Percentiles rank a stretch among this genome's conserved stretches.
Evolutionary conservation across 2,797 vertebrate genomes (phyloP).

Genomic region (Gymnoscopelus microlampas): DNA sequence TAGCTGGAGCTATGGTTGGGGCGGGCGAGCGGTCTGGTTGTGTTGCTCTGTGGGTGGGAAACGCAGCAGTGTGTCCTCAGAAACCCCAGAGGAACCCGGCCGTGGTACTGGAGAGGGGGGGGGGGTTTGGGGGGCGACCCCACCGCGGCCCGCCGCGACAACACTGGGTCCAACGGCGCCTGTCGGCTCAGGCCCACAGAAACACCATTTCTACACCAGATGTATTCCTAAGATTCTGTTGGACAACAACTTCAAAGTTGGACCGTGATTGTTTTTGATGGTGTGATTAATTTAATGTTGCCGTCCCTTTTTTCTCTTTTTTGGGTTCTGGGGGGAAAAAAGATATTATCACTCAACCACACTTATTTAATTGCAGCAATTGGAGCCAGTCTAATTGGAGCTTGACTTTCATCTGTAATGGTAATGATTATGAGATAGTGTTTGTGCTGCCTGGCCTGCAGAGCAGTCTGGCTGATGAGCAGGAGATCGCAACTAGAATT

Average conservation of each 20-base stretch:
- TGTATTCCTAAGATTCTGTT: constrained; percentile 82
- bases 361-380: constrained; percentile 90
- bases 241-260: constrained; percentile 82
- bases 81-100: constrained; percentile 61
- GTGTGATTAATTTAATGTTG: constrained; percentile 84
- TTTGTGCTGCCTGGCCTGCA: constrained; percentile 67
- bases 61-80: constrained; percentile 69
- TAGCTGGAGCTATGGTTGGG: too few relatives aligned
- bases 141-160: constrained; percentile 53
- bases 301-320: constrained; percentile 79
- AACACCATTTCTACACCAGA: constrained; percentile 80
- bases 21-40: constrained; percentile 39
- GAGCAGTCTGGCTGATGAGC: constrained; percentile 74
- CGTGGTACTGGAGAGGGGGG: constrained; percentile 36
- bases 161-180: constrained; percentile 78
- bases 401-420: constrained; percentile 87
- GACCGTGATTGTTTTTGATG: constrained; percentile 84
- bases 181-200: constrained; percentile 66
- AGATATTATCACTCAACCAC: constrained; percentile 89
- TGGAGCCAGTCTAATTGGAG: constrained; percentile 84
- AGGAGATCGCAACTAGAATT: constrained; percentile 44
- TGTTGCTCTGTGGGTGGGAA: constrained; percentile 76
- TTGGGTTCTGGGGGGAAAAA: constrained; percentile 75
- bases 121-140: constrained; percentile 45
- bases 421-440: constrained; percentile 86